Evolutionary conservation across 2,113 vertebrate species (phyloP), one percentile per base, ranked within the genome.

Genomic region (Peromyscus polionotus): DNA sequence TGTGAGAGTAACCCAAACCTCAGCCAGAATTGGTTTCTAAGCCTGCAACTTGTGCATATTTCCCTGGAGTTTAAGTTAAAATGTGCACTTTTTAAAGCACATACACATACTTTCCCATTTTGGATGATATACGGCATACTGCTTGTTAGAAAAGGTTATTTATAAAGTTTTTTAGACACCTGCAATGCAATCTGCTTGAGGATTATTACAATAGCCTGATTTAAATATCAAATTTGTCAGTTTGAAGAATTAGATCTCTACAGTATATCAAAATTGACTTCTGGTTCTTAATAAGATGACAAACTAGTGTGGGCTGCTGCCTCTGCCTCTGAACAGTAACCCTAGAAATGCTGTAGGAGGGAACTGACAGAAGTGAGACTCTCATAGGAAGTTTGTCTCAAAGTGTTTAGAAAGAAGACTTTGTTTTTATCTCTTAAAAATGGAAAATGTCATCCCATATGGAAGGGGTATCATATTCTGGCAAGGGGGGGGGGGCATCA

Each of bases 161-260:
- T 97, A 92, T 97, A 97, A 92, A 85, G 80, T 93, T 88, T 96
- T 96, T 91, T 95, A 97, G 92, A 97, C 80, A 97, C 84, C 65
- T 97, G 90, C 84, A 97, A 95, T 96, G 96, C 84, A 97, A 73
- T 98, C 88, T 97, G 80, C 79, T 95, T 93, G 75, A 97, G 94
- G 92, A 97, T 97, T 97, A 95, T 95, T 97, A 98, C 88, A 98
- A 96, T 95, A 97, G 92, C 80, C 87, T 94, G 80, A 97, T 97
- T 96, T 95, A 97, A 97, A 97, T 97, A 96, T 87, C 94, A 95
- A 93, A 96, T 97, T 93, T 97, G 93, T 97, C 92, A 97, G 90
- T 92, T 96, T 96, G 95, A 97, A 96, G 95, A 97, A 97, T 97
- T 97, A 84, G 67, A 97, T 95, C 97, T 92, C 94, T 68, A 92